Evolutionary conservation across 2,888 invertebrate species (phyloP).

Genomic region (Dysmachus trigonus): DNA sequence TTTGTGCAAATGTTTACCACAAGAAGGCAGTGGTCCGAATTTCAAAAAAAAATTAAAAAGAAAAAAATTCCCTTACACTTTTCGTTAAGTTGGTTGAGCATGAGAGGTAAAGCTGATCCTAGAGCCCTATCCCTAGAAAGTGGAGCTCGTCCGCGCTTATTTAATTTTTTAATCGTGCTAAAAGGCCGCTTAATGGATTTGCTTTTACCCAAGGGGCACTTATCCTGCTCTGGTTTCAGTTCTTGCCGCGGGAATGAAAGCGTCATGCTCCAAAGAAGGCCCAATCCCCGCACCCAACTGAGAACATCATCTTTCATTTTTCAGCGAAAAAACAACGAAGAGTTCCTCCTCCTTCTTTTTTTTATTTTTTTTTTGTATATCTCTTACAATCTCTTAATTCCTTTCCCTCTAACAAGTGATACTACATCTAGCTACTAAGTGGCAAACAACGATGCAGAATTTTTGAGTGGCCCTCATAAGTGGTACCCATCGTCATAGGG

Average conservation of each 20-base stretch:
- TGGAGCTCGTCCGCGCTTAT: not conserved
- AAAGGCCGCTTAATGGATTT: not conserved
- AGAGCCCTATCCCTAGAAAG: not conserved
- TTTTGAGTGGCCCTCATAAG: not conserved
- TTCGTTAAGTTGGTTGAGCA: not conserved
- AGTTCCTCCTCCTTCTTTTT: too few species aligned
- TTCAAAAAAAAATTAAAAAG: not conserved
- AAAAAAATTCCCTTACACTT: not conserved
- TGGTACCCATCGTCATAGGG: not conserved
- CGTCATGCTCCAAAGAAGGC: not conserved
- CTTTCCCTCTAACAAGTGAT: constrained; percentile 9
- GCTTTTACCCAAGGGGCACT: not conserved
- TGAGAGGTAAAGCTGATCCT: not conserved
- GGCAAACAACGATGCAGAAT: constrained; percentile 26
- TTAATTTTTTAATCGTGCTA: not conserved
- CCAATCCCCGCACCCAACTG: not conserved
- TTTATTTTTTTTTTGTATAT: not conserved
- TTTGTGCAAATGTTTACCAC: not conserved
- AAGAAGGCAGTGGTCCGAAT: not conserved
- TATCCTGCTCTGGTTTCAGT: not conserved
- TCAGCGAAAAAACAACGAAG: constrained; percentile 9
- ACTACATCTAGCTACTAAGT: constrained; percentile 27
- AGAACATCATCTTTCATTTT: not conserved
- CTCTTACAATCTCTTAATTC: constrained; percentile 22
- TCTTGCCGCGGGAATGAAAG: not conserved